Conservation (phyloP, 1,140 invertebrate genomes). For the Tetragnatha versicolor region DNA sequence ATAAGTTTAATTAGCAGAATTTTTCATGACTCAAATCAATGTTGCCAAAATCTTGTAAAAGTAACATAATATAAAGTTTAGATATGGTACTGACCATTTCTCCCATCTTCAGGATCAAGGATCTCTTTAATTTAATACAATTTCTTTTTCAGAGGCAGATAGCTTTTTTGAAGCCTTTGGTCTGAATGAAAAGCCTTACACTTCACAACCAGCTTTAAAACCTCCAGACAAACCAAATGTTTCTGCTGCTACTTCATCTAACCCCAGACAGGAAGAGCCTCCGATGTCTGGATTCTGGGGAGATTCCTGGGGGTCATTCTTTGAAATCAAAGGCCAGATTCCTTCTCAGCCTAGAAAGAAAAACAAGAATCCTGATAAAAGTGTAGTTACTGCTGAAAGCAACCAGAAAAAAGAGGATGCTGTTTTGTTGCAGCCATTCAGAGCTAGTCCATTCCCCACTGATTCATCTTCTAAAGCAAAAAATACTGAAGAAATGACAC, state of each 20-base stretch:
- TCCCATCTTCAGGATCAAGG: too few species aligned
- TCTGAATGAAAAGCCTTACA: slow-evolving; percentile 31
- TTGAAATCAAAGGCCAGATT: slow-evolving; percentile 20
- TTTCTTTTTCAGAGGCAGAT: slow-evolving; percentile 24
- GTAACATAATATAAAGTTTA: too few species aligned
- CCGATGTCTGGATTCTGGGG: slow-evolving; percentile 40
- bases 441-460: slow-evolving; percentile 39
- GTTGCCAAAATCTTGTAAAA: too few species aligned
- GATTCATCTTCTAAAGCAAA: not conserved
- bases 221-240: too few species aligned
- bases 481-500: not conserved
- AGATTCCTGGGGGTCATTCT: slow-evolving; percentile 49
- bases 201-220: slow-evolving; percentile 24
- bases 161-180: slow-evolving; percentile 50
- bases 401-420: not conserved
- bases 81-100: too few species aligned
- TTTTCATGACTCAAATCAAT: too few species aligned
- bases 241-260: too few species aligned
- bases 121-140: too few species aligned
- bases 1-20: too few species aligned
- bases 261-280: too few species aligned
- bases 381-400: not conserved
- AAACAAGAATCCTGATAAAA: slow-evolving; percentile 3
- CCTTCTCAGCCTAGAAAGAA: not conserved
- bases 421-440: slow-evolving; percentile 42